phyloP scores from a whole-genome alignment of 2,113 vertebrate genomes.

The zebrafish (Danio rerio) region DNA sequence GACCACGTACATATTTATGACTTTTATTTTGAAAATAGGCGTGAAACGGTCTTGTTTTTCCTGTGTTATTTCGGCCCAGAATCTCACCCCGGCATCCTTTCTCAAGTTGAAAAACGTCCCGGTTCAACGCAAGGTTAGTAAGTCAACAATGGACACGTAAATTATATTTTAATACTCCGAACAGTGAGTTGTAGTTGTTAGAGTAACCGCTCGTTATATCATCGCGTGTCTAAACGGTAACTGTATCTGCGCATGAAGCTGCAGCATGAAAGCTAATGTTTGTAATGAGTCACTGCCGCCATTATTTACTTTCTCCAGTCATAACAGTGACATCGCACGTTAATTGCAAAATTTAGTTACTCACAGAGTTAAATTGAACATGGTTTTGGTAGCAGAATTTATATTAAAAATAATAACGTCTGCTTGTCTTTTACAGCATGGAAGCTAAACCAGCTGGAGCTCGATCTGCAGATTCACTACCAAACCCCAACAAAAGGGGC shows the following conservation, averaged over 20 bases:
- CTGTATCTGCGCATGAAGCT: background rate
- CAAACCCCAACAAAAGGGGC: conserved; percentile 52
- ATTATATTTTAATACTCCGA: background rate
- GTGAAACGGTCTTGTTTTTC: background rate
- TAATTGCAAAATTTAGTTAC: background rate
- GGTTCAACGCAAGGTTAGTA: background rate
- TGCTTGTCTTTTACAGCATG: conserved; percentile 46
- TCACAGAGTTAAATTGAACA: background rate
- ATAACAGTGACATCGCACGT: background rate
- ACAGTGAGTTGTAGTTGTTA: background rate
- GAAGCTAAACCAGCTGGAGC: background rate
- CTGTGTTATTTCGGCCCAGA: no score
- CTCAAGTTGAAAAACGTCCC: background rate
- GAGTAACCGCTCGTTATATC: background rate
- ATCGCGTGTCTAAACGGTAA: background rate
- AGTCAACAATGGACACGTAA: background rate
- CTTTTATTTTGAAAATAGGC: conserved; percentile 28
- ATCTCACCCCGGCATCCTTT: background rate
- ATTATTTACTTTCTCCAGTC: background rate
- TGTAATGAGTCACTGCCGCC: background rate
- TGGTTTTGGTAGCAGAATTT: background rate
- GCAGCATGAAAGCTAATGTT: background rate
- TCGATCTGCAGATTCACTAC: background rate
- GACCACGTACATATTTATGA: no score
- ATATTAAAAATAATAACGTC: no score